Evolutionary conservation across 2,888 invertebrate species (phyloP).

Genomic region (Scaptomyza parva): DNA sequence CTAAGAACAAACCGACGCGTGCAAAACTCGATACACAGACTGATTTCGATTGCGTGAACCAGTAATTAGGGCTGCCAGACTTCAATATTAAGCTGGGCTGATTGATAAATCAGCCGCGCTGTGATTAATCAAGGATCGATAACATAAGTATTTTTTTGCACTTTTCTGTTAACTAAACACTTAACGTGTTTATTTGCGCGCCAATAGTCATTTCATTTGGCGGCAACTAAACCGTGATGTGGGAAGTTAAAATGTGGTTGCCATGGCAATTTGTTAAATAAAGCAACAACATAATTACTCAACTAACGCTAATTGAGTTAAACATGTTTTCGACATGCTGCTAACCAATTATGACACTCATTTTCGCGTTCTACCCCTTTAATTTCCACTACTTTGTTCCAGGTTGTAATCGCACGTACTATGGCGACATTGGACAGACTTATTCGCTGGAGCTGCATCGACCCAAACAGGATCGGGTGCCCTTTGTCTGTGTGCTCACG

Average conservation of each 20-base stretch:
- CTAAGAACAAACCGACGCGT: background rate
- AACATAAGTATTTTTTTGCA: background rate
- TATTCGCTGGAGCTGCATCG: constrained; percentile 94
- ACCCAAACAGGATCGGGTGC: constrained; percentile 93
- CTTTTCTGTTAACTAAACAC: constrained; percentile 49
- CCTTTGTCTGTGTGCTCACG: constrained; percentile 94
- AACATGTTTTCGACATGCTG: constrained; percentile 31
- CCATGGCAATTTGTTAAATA: constrained; percentile 35
- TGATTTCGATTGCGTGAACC: constrained; percentile 8
- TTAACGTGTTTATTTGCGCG: constrained; percentile 24
- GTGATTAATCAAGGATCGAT: background rate
- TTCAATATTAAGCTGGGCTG: background rate
- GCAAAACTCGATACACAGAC: background rate
- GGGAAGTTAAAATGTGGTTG: constrained; percentile 33
- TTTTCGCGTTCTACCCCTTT: background rate
- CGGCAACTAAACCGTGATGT: constrained; percentile 1
- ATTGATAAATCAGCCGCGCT: background rate
- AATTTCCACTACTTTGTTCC: constrained; percentile 20
- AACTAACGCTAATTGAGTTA: constrained; percentile 66
- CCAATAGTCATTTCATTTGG: constrained; percentile 32
- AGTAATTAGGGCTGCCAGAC: constrained; percentile 2
- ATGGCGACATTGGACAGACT: constrained; percentile 94
- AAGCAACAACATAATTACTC: constrained; percentile 56
- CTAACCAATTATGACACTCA: constrained; percentile 27
- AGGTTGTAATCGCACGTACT: constrained; percentile 94